Base-by-base conservation (phyloP, 2,888 invertebrate genomes). In the Chalcis sispes region DNA sequence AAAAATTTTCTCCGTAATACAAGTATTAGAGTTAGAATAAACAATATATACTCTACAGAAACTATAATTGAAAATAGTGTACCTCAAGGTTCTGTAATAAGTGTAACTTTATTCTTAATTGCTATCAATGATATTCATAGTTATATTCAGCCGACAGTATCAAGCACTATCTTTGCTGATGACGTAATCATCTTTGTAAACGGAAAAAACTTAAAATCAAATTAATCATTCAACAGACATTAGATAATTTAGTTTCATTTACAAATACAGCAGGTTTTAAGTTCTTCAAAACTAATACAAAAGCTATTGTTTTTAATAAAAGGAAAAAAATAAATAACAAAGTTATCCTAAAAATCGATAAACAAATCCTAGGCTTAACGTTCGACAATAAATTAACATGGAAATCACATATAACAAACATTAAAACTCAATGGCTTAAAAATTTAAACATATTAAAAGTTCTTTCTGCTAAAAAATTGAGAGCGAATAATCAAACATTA, bases 301-400 rank as follows among this genome's bases (percentile, higher is more conserved):
- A 27, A 27, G 29, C 48, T 5, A 58, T 58, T 3, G n/a, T 58
- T 18, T 58, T 58, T 18, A n/a, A 18, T 18, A 58, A 32, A 58
- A 32, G 18, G 2, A 32, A 2, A 32, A 32, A 2, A 25, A 13
- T 1, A 1, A 20, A 5, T 4, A 58, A 58, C 15, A 18, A 10
- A 1, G 36, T 18, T 2, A 32, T 2, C 3, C 13, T 18, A 4
- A 32, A 32, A 13, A 25, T 42, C 7, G 15, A 42, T 23, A 25
- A 42, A 2, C 40, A 42, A 15, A 42, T 42, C 3, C 25, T 61
- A 13, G 61, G 61, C 3, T 1, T 42, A 0, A 23, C 4, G 0
- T 61, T 61, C 18, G 61, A 61, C 25, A 13, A 2, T 0, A 61
- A 61, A 42, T 5, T 20, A 40, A 25, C 7, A 5, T 25, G 20